Conservation (phyloP, 2,888 invertebrate genomes). For the Aporophyla lueneburgensis region DNA sequence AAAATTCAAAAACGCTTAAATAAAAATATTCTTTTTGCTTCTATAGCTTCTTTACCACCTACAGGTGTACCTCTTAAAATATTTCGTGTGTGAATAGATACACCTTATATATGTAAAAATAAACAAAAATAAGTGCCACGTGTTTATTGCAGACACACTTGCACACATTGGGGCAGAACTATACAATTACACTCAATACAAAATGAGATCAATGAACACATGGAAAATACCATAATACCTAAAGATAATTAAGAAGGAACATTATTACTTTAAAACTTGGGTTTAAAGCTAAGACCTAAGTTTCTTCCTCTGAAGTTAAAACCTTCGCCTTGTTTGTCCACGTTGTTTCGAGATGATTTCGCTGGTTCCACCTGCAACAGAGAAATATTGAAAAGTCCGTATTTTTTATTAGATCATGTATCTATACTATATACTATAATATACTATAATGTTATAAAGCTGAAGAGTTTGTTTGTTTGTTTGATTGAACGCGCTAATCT, state of each 20-base stretch:
- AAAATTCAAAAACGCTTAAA: too few species aligned
- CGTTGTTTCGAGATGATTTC: conserved; percentile 77
- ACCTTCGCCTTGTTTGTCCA: conserved; percentile 75
- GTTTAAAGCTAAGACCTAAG: conserved; percentile 80
- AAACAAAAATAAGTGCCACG: conserved; percentile 61
- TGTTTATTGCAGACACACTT: conserved; percentile 81
- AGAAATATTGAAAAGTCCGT: neutral
- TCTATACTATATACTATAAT: too few species aligned
- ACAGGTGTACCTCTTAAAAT: too few species aligned
- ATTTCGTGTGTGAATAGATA: too few species aligned
- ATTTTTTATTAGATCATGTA: neutral
- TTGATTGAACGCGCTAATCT: too few species aligned
- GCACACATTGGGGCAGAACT: conserved; percentile 77
- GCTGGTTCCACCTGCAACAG: conserved; percentile 84
- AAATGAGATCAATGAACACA: conserved; percentile 70
- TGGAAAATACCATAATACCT: conserved; percentile 70
- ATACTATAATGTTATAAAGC: too few species aligned
- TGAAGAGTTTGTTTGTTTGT: too few species aligned
- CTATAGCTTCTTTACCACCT: too few species aligned
- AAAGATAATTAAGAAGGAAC: conserved; percentile 5
- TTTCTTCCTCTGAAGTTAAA: conserved; percentile 81
- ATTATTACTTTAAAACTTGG: conserved; percentile 80
- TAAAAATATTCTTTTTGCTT: too few species aligned
- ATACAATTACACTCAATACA: conserved; percentile 59
- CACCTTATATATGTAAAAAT: neutral